A percentile compares a stretch with the other conserved stretches of the same genome.
Conservation (phyloP, 2,888 invertebrate species). For the Polymixis lichenea region DNA sequence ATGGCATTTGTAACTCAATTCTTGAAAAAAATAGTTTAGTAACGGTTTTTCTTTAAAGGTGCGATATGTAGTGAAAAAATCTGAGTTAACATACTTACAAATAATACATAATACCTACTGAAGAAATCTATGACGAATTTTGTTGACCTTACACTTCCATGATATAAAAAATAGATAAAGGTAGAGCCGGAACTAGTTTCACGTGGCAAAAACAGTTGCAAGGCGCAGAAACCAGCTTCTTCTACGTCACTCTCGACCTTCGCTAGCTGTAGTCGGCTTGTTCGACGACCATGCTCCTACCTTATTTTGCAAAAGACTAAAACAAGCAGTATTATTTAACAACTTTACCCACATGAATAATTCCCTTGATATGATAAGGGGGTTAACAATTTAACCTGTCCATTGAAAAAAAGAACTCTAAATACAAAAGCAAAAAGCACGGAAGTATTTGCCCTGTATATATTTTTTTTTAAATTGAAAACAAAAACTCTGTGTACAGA, state of each 20-base stretch:
- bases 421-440: too few relatives aligned
- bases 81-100: neutral
- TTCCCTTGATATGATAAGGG: neutral
- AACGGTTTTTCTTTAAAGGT: too few relatives aligned
- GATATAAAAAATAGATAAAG: neutral
- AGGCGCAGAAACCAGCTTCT: slow-evolving; percentile 23
- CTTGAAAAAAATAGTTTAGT: too few relatives aligned
- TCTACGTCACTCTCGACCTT: slow-evolving; percentile 33
- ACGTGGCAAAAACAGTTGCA: slow-evolving; percentile 15
- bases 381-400: neutral
- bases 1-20: too few relatives aligned
- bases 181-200: slow-evolving; percentile 13
- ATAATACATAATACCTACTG: neutral
- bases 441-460: neutral
- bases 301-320: neutral
- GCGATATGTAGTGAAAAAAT: slow-evolving; percentile 8
- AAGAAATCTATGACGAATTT: neutral
- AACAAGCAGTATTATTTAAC: neutral
- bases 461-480: too few relatives aligned
- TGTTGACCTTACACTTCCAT: slow-evolving; percentile 13
- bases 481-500: too few relatives aligned
- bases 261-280: slow-evolving; percentile 9
- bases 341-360: neutral
- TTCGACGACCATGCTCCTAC: neutral
- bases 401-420: neutral